Conservation (phyloP, 2,113 vertebrate genomes). For the Bambusicola thoracicus region DNA sequence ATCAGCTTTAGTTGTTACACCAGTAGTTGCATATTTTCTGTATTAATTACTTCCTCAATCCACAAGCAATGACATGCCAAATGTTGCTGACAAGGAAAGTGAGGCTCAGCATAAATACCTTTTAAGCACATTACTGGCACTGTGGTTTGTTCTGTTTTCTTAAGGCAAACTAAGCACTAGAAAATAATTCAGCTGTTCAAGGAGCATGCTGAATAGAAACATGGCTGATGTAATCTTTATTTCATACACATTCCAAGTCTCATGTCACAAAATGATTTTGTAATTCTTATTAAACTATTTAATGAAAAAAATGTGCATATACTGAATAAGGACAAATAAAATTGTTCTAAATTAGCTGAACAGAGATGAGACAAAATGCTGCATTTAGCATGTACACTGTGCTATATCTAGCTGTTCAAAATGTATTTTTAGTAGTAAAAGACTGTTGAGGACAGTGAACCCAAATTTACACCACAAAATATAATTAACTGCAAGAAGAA, state of each 20-base stretch:
- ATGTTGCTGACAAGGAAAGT: not conserved
- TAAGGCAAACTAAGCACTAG: not conserved
- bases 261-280: not conserved
- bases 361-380: not conserved
- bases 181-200: not conserved
- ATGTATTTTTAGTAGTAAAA: constrained; percentile 2
- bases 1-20: constrained; percentile 13
- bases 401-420: not conserved
- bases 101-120: not conserved
- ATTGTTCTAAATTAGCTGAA: not conserved
- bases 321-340: not conserved
- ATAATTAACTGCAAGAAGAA: not conserved
- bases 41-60: constrained; percentile 41
- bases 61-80: not conserved
- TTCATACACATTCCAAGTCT: not conserved
- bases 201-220: not conserved
- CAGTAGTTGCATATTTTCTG: constrained; percentile 6
- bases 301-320: not conserved
- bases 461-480: not conserved
- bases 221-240: not conserved
- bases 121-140: not conserved
- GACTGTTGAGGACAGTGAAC: not conserved
- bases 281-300: not conserved
- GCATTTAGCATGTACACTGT: not conserved
- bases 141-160: not conserved